Evolutionary conservation across 2,797 vertebrate genomes (phyloP).

Genomic region (Sternarchorhynchus goeldii): DNA sequence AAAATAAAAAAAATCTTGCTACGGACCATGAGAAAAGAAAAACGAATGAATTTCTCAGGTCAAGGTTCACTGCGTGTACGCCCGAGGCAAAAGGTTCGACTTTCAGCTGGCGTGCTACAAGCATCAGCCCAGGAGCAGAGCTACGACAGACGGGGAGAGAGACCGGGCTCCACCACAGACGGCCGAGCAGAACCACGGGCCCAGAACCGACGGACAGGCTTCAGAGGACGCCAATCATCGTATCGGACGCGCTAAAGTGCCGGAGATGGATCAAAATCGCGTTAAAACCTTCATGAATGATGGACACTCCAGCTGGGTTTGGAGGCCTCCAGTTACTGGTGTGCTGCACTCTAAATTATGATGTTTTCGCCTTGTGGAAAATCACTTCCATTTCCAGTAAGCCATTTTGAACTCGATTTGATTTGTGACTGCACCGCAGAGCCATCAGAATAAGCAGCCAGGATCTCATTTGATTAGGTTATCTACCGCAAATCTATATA

Average conservation of each 20-base stretch:
- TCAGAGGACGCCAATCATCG: not conserved
- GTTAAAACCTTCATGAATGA: too few relatives aligned
- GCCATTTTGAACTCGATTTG: conserved; percentile 5
- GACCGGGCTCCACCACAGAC: not conserved
- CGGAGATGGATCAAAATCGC: not conserved
- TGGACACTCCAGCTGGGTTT: too few relatives aligned
- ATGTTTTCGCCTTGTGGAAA: not conserved
- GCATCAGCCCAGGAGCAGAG: not conserved
- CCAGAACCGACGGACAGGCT: not conserved
- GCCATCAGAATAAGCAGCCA: not conserved
- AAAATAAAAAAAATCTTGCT: too few relatives aligned
- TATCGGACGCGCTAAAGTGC: not conserved
- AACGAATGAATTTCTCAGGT: too few relatives aligned
- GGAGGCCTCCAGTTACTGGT: too few relatives aligned
- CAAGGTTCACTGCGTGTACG: too few relatives aligned
- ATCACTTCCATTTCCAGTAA: not conserved
- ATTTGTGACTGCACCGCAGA: not conserved
- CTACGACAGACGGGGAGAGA: not conserved
- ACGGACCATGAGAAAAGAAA: too few relatives aligned
- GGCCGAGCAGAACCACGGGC: not conserved
- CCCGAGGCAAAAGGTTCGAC: too few relatives aligned
- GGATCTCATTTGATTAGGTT: not conserved
- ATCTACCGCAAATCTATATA: conserved; percentile 3
- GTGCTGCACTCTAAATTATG: not conserved
- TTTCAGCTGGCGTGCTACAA: not conserved